phyloP scores from a whole-genome alignment of 2,797 vertebrate species.

The Basileuterus tristriatus region DNA sequence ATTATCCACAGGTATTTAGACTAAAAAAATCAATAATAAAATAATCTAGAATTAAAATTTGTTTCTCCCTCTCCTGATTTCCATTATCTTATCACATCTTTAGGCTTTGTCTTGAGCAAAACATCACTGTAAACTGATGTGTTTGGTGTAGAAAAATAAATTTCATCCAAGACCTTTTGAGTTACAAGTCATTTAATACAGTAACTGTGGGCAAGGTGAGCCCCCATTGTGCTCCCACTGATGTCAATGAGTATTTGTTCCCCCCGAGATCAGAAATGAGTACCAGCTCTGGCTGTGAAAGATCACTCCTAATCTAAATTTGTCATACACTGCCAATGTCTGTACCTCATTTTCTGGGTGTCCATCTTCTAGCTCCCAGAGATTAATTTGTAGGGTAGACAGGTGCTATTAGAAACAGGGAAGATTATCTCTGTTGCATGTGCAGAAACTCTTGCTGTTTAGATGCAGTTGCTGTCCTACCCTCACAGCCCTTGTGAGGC shows the following conservation, averaged over 20 bases:
- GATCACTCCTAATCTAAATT: constrained; percentile 18
- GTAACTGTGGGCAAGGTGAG: background rate
- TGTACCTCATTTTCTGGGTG: constrained; percentile 6
- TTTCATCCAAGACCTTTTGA: constrained; percentile 8
- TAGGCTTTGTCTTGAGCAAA: background rate
- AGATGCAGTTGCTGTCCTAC: background rate
- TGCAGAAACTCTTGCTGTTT: accelerated
- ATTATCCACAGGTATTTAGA: background rate
- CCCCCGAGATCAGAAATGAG: background rate
- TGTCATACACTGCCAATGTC: background rate
- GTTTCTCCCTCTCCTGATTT: background rate
- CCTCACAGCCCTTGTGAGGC: background rate
- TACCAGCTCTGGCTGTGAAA: background rate
- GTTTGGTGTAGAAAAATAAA: constrained; percentile 17
- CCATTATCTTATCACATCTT: background rate
- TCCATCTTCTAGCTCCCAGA: background rate
- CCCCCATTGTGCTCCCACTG: background rate
- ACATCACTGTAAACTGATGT: background rate
- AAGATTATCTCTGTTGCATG: accelerated
- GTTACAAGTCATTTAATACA: constrained; percentile 32
- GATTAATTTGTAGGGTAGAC: background rate
- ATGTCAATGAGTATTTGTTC: constrained; percentile 13
- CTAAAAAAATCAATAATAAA: background rate
- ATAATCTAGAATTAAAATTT: background rate
- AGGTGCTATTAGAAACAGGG: background rate